These are phyloP conservation scores for Panulirus ornatus DNA, from an alignment of 1,140 invertebrate species.

Conservation along the genomic window DNA sequence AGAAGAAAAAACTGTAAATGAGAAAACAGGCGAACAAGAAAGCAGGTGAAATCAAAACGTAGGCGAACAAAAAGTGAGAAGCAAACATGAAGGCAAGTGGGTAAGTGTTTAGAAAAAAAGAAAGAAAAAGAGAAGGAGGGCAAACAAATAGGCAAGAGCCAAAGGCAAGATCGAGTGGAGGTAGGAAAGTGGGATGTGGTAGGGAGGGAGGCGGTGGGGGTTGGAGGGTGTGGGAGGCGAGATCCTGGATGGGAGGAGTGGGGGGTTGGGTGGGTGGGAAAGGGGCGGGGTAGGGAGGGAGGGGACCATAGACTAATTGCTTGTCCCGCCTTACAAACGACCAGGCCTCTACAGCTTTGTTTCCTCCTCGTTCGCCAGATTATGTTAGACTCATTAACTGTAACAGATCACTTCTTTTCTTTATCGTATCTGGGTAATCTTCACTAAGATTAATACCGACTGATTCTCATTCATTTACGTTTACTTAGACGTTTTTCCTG, in stretches of 20 bases:
- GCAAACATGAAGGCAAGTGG: not conserved
- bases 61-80: too few relatives aligned
- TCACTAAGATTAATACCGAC: too few relatives aligned
- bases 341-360: slow-evolving; percentile 24
- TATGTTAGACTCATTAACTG: slow-evolving; percentile 1
- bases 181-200: not conserved
- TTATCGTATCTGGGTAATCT: too few relatives aligned
- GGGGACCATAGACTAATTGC: slow-evolving; percentile 36
- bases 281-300: slow-evolving; percentile 20
- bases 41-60: too few relatives aligned
- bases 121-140: not conserved
- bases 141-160: not conserved
- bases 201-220: slow-evolving; percentile 8
- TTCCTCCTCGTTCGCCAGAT: slow-evolving; percentile 3
- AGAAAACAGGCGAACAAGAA: too few relatives aligned
- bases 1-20: too few relatives aligned
- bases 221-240: not conserved
- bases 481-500: too few relatives aligned
- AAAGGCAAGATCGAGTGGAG: too few relatives aligned
- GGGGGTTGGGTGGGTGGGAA: not conserved
- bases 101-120: not conserved
- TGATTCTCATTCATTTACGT: too few relatives aligned
- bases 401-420: too few relatives aligned
- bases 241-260: not conserved
- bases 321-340: slow-evolving; percentile 57